Conservation (phyloP, 1,140 invertebrate genomes). For the Drosophila pandora region DNA sequence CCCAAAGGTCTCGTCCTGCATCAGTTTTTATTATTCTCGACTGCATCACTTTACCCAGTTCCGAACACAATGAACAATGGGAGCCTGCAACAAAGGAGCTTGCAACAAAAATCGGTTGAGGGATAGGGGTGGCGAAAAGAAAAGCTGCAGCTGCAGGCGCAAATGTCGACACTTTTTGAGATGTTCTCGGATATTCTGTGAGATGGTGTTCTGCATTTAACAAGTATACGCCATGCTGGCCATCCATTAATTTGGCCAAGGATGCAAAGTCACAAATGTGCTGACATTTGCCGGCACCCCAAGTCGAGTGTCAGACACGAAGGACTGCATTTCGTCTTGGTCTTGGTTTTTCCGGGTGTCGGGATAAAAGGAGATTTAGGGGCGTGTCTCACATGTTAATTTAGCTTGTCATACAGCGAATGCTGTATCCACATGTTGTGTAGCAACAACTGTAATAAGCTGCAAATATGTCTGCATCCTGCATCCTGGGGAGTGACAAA, state of each 20-base stretch:
- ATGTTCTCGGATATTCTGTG: conserved; percentile 35
- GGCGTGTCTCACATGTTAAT: conserved; percentile 68
- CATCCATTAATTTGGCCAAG: conserved; percentile 57
- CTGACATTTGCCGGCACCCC: conserved; percentile 68
- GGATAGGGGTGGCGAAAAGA: conserved; percentile 13
- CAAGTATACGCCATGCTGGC: conserved; percentile 77
- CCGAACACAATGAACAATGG: conserved; percentile 65
- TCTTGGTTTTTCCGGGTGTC: conserved; percentile 5
- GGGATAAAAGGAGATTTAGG: conserved; percentile 12
- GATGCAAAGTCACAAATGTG: conserved; percentile 70
- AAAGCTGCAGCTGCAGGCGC: conserved; percentile 28
- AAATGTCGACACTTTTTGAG: conserved; percentile 34
- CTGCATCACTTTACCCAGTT: conserved; percentile 59
- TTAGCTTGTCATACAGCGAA: conserved; percentile 66
- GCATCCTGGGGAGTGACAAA: conserved; percentile 42
- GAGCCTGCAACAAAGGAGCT: conserved; percentile 33
- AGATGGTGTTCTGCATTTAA: conserved; percentile 61
- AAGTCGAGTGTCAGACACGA: conserved; percentile 32
- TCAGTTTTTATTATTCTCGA: conserved; percentile 23
- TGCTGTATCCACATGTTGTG: conserved; percentile 61
- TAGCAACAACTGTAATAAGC: conserved; percentile 49
- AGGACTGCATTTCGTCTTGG: background rate
- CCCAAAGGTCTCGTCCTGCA: conserved; percentile 40
- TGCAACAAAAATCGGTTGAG: conserved; percentile 40
- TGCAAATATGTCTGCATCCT: conserved; percentile 31